Evolutionary conservation across 2,888 invertebrate species (phyloP), one percentile per base, ranked within the genome.

Genomic region (Yponomeuta plumbellus): DNA sequence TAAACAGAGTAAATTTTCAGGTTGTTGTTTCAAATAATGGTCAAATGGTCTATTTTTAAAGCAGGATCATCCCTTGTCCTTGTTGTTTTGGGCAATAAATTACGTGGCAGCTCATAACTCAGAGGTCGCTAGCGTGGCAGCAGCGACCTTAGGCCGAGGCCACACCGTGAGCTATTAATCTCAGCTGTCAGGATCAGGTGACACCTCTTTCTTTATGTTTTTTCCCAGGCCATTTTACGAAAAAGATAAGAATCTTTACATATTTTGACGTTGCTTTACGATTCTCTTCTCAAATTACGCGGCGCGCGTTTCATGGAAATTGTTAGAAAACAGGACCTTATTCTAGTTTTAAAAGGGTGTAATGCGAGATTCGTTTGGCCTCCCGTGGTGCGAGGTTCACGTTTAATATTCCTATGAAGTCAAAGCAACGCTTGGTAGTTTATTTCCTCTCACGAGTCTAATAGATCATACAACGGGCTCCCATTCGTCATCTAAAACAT

Each of bases 191-290:
- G 85, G 89, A 87, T 90, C 91, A 91, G 91, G 91, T 91, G 92
- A 91, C 91, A 91, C 89, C 88, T 84, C 87, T 89, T 91, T 90
- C 91, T 92, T 92, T 92, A 92, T 92, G 92, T 92, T 91, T 92
- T 91, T 92, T 92, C 92, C 90, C 91, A 91, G 88, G 88, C 91
- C 86, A 83, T 91, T 92, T 91, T 91, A 91, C 88, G 86, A 89
- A 78, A 90, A 90, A 89, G 92, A 92, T 91, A 90, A 89, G 84
- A 86, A 92, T 92, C 91, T 91, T 87, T 88, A 91, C 92, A 91
- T 91, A 91, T 91, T 91, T 91, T 90, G 90, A 91, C 88, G 87
- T 87, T 85, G 89, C 84, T 88, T 88, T 88, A 85, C 85, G 80
- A 81, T 77, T 80, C 78, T 86, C 79, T 86, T 91, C 89, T 91